Base-by-base conservation (phyloP, 92 coral and sea anemone species). In the Chrysogorgia sp. region DNA sequence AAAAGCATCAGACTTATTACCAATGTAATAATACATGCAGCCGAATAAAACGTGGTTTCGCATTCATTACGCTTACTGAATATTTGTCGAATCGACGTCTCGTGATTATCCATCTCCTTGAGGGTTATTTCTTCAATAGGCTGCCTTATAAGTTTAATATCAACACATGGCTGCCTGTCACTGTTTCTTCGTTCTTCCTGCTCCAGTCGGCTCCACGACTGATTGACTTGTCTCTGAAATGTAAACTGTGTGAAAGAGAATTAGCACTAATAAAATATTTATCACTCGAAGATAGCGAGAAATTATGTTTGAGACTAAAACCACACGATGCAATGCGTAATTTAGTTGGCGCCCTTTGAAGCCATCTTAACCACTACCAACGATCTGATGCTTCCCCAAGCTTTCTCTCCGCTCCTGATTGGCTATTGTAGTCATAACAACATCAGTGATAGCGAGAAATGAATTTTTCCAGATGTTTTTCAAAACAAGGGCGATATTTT, bases 1-100 rank as follows among this genome's bases (percentile, higher is more conserved):
- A 84, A 71, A 14, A 81, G 85, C 21, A 82, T 61, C 65, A 85
- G 48, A 58, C 83, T 67, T n/a, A 63, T 81, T 25, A 85, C 37
- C 2, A 80, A 86, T 14, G 91, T 83, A 17, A 80, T 40, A 29
- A 86, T 22, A 30, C 86, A 86, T 22, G 79, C 79, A 20, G 21
- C 7, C 65, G 21, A 7, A 72, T 72, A 53, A 10, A 72, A 35
- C 79, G 53, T 72, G 62, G 6, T 37, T 47, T 7, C 53, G 2
- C 53, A 7, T 7, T 15, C 15, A 47, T 47, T 47, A n/a, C 17
- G 14, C 15, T 47, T 47, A 2, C 2, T 2, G 53, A 7, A n/a
- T n/a, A n/a, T n/a, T 47, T 47, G 14, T 47, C 15, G 53, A 47
- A 47, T 47, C n/a, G 53, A 2, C n/a, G n/a, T 47, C 53, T 15